Base-by-base conservation (phyloP, 1,140 invertebrate genomes). In the Chelonus insularis region DNA sequence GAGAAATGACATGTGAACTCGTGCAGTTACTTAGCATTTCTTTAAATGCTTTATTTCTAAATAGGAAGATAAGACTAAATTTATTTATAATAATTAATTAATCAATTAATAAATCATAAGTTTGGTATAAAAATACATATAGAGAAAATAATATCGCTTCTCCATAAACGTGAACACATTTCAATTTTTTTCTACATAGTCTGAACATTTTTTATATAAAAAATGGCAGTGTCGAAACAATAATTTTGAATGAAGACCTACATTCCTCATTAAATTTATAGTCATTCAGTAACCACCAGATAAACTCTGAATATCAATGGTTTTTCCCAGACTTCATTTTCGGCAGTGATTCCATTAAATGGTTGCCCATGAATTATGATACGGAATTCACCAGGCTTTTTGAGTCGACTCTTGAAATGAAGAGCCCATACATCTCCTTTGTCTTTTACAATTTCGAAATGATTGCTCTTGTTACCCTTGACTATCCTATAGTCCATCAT, bases 401-500 rank as follows among this genome's bases (percentile, higher is more conserved):
- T 84, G 1, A 89, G 69, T 48, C 86, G 80, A 57, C 79, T 79
- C 23, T 77, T 80, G 76, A 89, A 89, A 68, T 88, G 87, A 2
- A 90, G 69, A 1, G 84, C 82, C 81, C 85, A 87, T 1, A 90
- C 78, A 11, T 86, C 50, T 34, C 58, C 87, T 57, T 86, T 82
- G 48, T 85, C 85, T 55, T 85, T 82, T n/a, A 84, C 74, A 64
- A 91, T 81, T 62, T 88, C 84, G 69, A 91, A 90, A 20, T 85
- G 76, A n/a, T 83, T 82, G 1, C 82, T 75, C 54, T 89, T 84
- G 72, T 90, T 89, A 37, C 89, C 88, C 47, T 81, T 81, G 0
- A 81, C 78, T 34, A 92, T 89, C 34, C 72, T 78, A 72, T 91
- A 92, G 25, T 84, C 80, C 66, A 89, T 85, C 54, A 87, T 84